A percentile compares a stretch with the other conserved stretches of the same genome.
Evolutionary conservation across 2,888 invertebrate genomes (phyloP).

Genomic region (Leptinotarsa juncta): DNA sequence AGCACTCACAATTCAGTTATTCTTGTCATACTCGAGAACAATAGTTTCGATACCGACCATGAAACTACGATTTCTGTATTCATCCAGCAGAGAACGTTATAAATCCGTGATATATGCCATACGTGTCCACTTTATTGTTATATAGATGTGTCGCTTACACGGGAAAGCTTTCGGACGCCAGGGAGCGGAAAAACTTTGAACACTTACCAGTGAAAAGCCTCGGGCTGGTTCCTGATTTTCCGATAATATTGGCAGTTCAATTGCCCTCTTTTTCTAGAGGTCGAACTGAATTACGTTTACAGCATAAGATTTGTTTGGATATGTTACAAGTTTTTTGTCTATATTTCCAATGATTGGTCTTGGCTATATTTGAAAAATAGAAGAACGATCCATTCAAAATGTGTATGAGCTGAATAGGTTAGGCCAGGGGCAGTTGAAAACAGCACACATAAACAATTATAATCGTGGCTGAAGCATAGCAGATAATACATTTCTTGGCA

Average conservation of each 20-base stretch:
- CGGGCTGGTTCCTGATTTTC: conserved; percentile 10
- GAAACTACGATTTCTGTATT: conserved; percentile 31
- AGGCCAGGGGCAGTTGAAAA: no score
- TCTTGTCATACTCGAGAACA: conserved; percentile 6
- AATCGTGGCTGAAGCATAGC: no score
- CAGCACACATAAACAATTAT: no score
- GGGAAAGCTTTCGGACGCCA: conserved; percentile 59
- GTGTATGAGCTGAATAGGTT: no score
- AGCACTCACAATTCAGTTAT: conserved; percentile 17
- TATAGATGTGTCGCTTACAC: conserved; percentile 55
- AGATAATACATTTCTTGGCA: no score
- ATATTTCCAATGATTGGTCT: no score
- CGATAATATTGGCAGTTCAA: background rate
- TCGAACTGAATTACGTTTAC: no score
- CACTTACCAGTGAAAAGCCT: conserved; percentile 40
- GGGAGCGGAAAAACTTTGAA: conserved; percentile 50
- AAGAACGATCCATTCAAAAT: no score
- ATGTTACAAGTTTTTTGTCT: no score
- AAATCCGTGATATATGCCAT: conserved; percentile 53
- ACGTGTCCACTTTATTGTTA: conserved; percentile 56
- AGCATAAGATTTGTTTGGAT: no score
- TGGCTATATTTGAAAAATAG: no score
- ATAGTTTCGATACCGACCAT: conserved; percentile 8
- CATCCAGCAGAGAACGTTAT: conserved; percentile 45
- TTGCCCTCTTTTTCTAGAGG: background rate